Percentiles rank a stretch among this genome's conserved stretches.
Evolutionary conservation across 2,113 vertebrate species (phyloP).

Genomic region (Cebus imitator): DNA sequence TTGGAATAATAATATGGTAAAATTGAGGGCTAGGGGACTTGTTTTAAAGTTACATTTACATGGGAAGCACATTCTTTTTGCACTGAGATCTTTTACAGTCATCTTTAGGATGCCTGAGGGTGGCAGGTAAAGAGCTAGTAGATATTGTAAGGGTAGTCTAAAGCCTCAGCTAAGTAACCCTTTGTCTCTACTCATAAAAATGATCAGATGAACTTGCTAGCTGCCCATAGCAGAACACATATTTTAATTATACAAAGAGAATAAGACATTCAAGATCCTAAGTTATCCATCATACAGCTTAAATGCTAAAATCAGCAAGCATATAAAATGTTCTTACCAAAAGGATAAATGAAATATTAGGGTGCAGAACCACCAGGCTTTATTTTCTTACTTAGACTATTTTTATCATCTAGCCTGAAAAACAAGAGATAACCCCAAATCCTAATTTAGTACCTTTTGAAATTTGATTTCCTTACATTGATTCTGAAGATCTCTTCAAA

Average conservation of each 20-base stretch:
- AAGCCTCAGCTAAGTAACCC: neutral
- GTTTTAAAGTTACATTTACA: neutral
- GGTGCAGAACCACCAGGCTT: neutral
- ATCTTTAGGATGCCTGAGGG: neutral
- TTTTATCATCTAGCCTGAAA: neutral
- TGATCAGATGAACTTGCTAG: neutral
- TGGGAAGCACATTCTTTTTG: neutral
- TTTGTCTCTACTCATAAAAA: neutral
- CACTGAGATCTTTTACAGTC: neutral
- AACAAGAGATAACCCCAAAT: neutral
- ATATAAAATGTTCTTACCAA: neutral
- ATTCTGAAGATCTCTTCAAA: slow-evolving; percentile 1
- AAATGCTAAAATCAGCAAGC: neutral
- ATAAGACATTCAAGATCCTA: neutral
- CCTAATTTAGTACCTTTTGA: neutral
- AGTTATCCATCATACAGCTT: neutral
- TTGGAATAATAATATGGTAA: neutral
- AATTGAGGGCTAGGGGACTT: neutral
- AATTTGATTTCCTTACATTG: neutral
- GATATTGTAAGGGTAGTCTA: neutral
- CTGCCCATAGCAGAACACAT: neutral
- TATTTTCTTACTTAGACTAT: neutral
- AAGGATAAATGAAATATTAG: neutral
- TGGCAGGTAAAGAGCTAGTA: neutral
- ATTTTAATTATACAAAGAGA: neutral